Base-by-base conservation (phyloP, 2,797 vertebrate genomes). In the Neosilurus mollespiculum region DNA sequence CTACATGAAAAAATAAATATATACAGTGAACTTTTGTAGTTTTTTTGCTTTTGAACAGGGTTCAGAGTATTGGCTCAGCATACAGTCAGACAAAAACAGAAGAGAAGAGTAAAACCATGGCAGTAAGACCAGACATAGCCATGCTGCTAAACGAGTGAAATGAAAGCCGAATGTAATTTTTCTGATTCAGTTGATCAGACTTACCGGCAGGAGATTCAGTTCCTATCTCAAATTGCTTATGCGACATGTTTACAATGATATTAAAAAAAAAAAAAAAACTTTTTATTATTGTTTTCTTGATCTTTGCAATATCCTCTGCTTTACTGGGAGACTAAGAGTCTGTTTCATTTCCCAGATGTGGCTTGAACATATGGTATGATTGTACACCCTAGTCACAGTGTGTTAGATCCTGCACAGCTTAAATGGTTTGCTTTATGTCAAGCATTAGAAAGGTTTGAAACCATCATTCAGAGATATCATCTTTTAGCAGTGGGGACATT, bases 351-450 rank as follows among this genome's bases (percentile, higher is more conserved):
- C 72, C 26, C 72, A 76, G 54, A 20, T 58, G 26, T 14, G 53
- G 53, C 16, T 58, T 58, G 16, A 75, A 30, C 53, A 75, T 58
- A 75, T 30, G 16, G 72, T 54, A 24, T n/a, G n/a, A 71, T 24
- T 71, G 11, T 7, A 51, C 43, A 71, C 37, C 0, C 14, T 5
- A 58, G 26, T 56, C 22, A 76, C 34, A 10, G 5, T 9, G 56
- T n/a, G 67, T 49, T 70, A 22, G 37, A 58, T 75, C 53, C 26
- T 75, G 72, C 24, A 58, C 72, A 75, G 53, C 24, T 58, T 30
- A 15, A 56, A 43, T 69, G 34, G 18, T 43, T 69, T 69, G 34
- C 66, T 9, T 69, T 43, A 49, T 22, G 53, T 75, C 24, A 58
- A 16, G 26, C 11, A 56, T 58, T 75, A 75, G 51, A 75, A 72